Base-by-base conservation (phyloP, 2,888 invertebrate genomes). In the Dascillus cervinus region DNA sequence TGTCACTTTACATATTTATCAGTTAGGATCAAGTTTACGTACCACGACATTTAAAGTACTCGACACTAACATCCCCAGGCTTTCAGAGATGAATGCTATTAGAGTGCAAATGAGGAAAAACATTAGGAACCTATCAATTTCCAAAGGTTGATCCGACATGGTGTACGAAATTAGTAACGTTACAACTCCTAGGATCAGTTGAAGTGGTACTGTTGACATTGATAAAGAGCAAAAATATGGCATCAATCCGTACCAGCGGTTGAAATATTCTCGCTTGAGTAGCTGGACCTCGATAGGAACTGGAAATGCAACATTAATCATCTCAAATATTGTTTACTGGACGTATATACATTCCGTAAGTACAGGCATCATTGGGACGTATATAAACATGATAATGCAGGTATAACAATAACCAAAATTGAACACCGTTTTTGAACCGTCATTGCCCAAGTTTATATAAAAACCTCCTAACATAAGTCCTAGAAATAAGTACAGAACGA, bases 401-500 rank as follows among this genome's bases (percentile, higher is more conserved):
- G 82, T 79, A 53, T 83, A 87, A 49, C 82, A 84, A 56, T 85
- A 88, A 4, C 87, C 87, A 53, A 86, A 87, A 63, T 86, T 87
- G 58, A 82, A 87, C 11, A 88, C 65, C 0, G 83, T 83, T 56
- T 84, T 86, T 0, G 86, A 81, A 0, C 80, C 88, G 47, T 87
- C 83, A 46, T 79, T 75, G 6, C 86, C 87, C 64, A 85, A 81
- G 32, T 74, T 71, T 19, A 73, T 67, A 57, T 81, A 88, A 25
- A 87, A 55, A 3, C 72, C 70, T 0, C 82, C 86, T 6, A 87
- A 71, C 5, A 84, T 68, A 3, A 79, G 53, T 0, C 80, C 85
- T 23, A 87, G 61, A 39, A 79, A 73, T 35, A 82, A 57, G 42
- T 84, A 79, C 47, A 87, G 66, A 6, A 70, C 64, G 22, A 82